Percentiles rank a stretch among this genome's conserved stretches.
Evolutionary conservation across 1,140 invertebrate species (phyloP).

Genomic region (Zelostemma sp.): DNA sequence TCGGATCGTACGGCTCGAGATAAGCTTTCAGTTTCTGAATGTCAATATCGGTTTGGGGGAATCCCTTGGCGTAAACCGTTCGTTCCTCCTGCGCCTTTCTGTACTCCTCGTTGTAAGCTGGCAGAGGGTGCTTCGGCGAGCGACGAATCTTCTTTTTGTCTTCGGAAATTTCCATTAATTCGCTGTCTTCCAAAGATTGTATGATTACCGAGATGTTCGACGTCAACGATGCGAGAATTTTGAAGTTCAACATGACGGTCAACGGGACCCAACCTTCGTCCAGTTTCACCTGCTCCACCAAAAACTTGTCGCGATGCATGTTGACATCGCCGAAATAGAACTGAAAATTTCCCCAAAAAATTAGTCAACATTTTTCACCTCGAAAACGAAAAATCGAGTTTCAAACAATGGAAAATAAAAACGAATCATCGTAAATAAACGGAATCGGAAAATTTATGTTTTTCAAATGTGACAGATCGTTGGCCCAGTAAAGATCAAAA

Average conservation of each 20-base stretch:
- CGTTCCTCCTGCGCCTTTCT: slow-evolving; percentile 81
- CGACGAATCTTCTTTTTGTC: slow-evolving; percentile 87
- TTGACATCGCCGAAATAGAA: slow-evolving; percentile 91
- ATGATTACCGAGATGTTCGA: slow-evolving; percentile 80
- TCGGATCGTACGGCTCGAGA: slow-evolving; percentile 78
- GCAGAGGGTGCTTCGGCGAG: slow-evolving; percentile 81
- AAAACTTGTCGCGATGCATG: slow-evolving; percentile 89
- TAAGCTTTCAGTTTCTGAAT: slow-evolving; percentile 83
- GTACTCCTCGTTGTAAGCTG: slow-evolving; percentile 87
- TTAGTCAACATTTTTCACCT: slow-evolving; percentile 2
- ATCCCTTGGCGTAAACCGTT: slow-evolving; percentile 92
- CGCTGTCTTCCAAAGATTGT: slow-evolving; percentile 81
- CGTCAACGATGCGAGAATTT: slow-evolving; percentile 82
- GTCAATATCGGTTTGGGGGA: slow-evolving; percentile 76
- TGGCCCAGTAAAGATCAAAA: too few species aligned
- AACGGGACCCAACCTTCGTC: slow-evolving; percentile 94
- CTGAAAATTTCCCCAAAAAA: slow-evolving; percentile 63
- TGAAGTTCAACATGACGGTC: slow-evolving; percentile 88
- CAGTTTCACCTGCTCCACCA: slow-evolving; percentile 82
- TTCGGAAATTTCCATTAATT: slow-evolving; percentile 86
- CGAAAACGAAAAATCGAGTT: slow-evolving; percentile 13
- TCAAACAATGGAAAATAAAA: slow-evolving; percentile 12
- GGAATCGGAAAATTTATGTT: too few species aligned
- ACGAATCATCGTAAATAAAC: neutral
- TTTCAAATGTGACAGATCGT: too few species aligned